Percentiles rank a stretch among this genome's conserved stretches.
phyloP scores from a whole-genome alignment of 2,797 vertebrate species.

The Characodon lateralis region DNA sequence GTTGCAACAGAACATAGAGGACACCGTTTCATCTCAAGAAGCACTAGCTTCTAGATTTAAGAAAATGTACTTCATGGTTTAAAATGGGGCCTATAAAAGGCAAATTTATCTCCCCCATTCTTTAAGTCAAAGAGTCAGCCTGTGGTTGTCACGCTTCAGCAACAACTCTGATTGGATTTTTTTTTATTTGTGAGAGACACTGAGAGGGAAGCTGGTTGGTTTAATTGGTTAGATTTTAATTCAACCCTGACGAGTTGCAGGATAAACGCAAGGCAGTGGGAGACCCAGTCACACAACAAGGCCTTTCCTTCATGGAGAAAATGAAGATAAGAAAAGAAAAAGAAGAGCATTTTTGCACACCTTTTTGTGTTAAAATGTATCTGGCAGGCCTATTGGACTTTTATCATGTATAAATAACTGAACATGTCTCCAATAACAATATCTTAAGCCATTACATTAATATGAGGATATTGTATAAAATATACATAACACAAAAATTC shows the following conservation, averaged over 20 bases:
- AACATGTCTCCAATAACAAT: conserved; percentile 8
- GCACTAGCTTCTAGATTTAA: conserved; percentile 12
- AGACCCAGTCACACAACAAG: conserved; percentile 44
- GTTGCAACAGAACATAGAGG: conserved; percentile 35
- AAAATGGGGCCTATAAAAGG: conserved; percentile 44
- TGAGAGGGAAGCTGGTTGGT: conserved; percentile 46
- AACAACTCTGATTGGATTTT: conserved; percentile 64
- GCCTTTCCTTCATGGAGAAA: conserved; percentile 48
- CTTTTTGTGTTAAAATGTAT: conserved; percentile 29
- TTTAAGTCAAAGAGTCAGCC: conserved; percentile 59
- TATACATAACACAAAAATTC: neutral
- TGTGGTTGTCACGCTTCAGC: conserved; percentile 66
- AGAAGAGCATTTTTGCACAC: conserved; percentile 15
- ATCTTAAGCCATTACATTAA: conserved; percentile 10
- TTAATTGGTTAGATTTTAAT: conserved; percentile 68
- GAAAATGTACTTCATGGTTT: conserved; percentile 56
- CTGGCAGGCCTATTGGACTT: conserved; percentile 19
- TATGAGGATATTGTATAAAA: conserved; percentile 1
- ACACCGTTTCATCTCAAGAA: conserved; percentile 36
- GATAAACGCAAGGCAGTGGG: conserved; percentile 51
- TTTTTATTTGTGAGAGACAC: conserved; percentile 40
- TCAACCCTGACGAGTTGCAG: conserved; percentile 50
- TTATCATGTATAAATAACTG: conserved; percentile 15
- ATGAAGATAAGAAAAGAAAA: conserved; percentile 42
- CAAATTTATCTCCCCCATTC: conserved; percentile 51